Conservation (phyloP, 2,888 invertebrate genomes). For the Myopa tessellatipennis region DNA sequence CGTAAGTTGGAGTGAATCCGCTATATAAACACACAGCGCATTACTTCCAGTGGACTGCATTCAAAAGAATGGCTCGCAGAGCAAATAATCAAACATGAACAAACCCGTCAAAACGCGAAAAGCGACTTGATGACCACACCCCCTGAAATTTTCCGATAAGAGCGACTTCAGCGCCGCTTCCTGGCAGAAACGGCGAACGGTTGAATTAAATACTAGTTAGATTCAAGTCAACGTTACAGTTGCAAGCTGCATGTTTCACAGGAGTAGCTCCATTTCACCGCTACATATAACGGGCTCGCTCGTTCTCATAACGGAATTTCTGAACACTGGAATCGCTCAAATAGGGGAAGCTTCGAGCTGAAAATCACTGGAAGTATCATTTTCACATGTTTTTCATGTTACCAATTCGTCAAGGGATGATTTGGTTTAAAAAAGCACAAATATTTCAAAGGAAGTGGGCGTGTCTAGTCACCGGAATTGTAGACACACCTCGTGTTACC, state of each 20-base stretch:
- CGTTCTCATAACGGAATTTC: neutral
- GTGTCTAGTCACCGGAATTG: too few species aligned
- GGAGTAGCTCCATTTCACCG: constrained; percentile 40
- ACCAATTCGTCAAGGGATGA: neutral
- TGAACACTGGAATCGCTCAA: neutral
- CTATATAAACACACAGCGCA: neutral
- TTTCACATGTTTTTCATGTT: neutral
- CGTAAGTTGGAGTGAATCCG: neutral
- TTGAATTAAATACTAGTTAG: constrained; percentile 48
- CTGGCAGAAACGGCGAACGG: constrained; percentile 32
- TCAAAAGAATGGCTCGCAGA: neutral
- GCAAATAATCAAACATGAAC: neutral
- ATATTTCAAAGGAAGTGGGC: too few species aligned
- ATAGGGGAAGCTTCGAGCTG: neutral
- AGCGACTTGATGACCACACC: neutral
- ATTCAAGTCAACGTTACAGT: constrained; percentile 31
- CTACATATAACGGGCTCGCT: neutral
- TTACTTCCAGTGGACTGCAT: constrained; percentile 11
- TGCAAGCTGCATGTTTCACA: constrained; percentile 30
- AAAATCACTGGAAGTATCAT: neutral
- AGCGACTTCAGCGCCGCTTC: constrained; percentile 49
- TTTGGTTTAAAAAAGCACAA: neutral
- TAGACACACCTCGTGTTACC: neutral
- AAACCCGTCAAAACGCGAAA: too few species aligned
- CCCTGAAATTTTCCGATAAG: neutral